Conservation (phyloP, 2,888 invertebrate genomes). For the Argynnis bischoffii region DNA sequence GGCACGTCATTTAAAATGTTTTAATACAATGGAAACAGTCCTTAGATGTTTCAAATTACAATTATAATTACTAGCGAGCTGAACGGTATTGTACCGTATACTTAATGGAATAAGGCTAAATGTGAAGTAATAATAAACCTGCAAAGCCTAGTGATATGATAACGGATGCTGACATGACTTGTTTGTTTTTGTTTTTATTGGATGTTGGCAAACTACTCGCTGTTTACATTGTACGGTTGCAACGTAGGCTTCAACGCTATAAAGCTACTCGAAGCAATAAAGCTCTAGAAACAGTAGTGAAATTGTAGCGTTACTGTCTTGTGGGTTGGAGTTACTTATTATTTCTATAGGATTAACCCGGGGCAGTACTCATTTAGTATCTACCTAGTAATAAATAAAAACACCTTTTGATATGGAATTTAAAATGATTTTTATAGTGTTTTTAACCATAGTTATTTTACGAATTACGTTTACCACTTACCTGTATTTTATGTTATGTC, state of each 20-base stretch:
- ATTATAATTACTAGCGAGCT: neutral
- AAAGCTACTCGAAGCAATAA: conserved; percentile 19
- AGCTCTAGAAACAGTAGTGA: neutral
- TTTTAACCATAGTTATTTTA: too few species aligned
- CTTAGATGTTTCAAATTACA: conserved; percentile 1
- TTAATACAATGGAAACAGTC: conserved; percentile 22
- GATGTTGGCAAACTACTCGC: conserved; percentile 28
- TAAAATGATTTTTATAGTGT: too few species aligned
- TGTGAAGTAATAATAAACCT: conserved; percentile 25
- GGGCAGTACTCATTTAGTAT: too few species aligned
- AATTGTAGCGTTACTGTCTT: too few species aligned
- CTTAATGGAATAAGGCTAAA: conserved; percentile 3
- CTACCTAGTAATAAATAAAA: too few species aligned
- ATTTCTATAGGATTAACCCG: too few species aligned
- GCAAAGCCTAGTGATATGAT: conserved; percentile 42
- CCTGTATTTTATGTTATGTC: too few species aligned
- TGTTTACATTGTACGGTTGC: conserved; percentile 21
- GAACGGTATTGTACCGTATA: conserved; percentile 15
- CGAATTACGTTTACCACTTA: too few species aligned
- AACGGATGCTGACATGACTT: conserved; percentile 56
- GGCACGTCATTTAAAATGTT: neutral
- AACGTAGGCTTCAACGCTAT: conserved; percentile 10
- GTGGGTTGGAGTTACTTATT: too few species aligned
- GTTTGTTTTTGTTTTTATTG: conserved; percentile 49
- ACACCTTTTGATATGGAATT: too few species aligned